Conservation (phyloP, 1,140 invertebrate species). For the Trissolcus basalis region DNA sequence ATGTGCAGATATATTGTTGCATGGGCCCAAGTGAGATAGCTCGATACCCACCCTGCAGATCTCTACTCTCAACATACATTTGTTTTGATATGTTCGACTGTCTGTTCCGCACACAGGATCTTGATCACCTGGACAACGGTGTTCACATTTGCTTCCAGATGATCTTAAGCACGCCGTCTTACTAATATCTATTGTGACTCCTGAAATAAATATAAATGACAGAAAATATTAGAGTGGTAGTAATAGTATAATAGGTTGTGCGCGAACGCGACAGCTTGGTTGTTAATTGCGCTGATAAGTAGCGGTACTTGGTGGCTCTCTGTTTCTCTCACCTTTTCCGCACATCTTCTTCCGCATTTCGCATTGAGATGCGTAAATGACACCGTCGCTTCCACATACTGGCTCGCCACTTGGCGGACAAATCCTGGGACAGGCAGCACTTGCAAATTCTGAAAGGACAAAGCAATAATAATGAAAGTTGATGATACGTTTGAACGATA, state of each 20-base stretch:
- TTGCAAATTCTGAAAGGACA: slow-evolving; percentile 73
- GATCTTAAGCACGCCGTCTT: slow-evolving; percentile 82
- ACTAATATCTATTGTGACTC: slow-evolving; percentile 78
- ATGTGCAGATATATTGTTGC: slow-evolving; percentile 91
- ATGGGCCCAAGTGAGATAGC: slow-evolving; percentile 88
- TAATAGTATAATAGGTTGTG: too few species aligned
- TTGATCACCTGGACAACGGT: slow-evolving; percentile 86
- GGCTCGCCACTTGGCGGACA: slow-evolving; percentile 87
- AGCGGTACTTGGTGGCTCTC: slow-evolving; percentile 30
- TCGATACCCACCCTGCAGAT: slow-evolving; percentile 84
- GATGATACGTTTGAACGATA: too few species aligned
- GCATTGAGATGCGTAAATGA: slow-evolving; percentile 92
- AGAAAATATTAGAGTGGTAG: slow-evolving; percentile 39
- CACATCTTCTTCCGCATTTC: slow-evolving; percentile 95
- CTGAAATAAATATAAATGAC: slow-evolving; percentile 64
- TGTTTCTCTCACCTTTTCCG: slow-evolving; percentile 82
- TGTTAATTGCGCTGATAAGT: slow-evolving; percentile 61
- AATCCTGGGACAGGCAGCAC: slow-evolving; percentile 84
- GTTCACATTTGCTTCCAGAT: slow-evolving; percentile 85
- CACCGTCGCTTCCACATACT: slow-evolving; percentile 90
- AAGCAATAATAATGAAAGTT: slow-evolving; percentile 3
- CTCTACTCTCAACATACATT: slow-evolving; percentile 92
- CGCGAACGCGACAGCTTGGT: slow-evolving; percentile 43
- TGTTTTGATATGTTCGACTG: slow-evolving; percentile 91
- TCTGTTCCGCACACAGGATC: slow-evolving; percentile 94